A percentile compares a stretch with the other conserved stretches of the same genome.
Evolutionary conservation across 1,140 invertebrate genomes (phyloP).

Genomic region (Pseudobourletiella spinata): DNA sequence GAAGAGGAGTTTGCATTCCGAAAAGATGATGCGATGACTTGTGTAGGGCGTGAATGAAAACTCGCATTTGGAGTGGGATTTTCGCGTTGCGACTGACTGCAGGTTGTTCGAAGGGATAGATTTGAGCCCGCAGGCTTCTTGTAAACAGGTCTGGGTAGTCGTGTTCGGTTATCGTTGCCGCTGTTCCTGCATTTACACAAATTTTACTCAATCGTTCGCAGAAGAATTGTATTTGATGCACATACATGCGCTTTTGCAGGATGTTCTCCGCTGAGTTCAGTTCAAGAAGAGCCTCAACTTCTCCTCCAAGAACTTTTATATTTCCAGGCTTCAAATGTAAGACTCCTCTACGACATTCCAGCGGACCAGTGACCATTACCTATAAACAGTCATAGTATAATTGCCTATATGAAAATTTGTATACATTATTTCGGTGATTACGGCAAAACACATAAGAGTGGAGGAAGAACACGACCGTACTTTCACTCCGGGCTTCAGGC

Average conservation of each 20-base stretch:
- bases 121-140: not conserved
- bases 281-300: conserved; percentile 55
- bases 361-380: conserved; percentile 52
- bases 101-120: not conserved
- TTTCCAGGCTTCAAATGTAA: conserved; percentile 56
- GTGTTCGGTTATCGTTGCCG: not conserved
- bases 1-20: not conserved
- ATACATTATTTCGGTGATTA: conserved; percentile 6
- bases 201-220: not conserved
- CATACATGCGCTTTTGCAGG: conserved; percentile 49
- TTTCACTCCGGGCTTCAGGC: conserved; percentile 56
- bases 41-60: not conserved
- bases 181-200: not conserved
- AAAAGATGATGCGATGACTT: not conserved
- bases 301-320: conserved; percentile 59
- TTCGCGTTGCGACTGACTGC: not conserved
- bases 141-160: not conserved
- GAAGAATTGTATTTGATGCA: not conserved
- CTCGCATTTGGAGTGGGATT: not conserved
- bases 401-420: not conserved
- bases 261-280: conserved; percentile 53
- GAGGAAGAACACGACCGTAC: conserved; percentile 38
- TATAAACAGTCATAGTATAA: conserved; percentile 36
- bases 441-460: not conserved
- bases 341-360: conserved; percentile 59